Base-by-base conservation (phyloP, 1,140 invertebrate genomes). In the Samia ricini region DNA sequence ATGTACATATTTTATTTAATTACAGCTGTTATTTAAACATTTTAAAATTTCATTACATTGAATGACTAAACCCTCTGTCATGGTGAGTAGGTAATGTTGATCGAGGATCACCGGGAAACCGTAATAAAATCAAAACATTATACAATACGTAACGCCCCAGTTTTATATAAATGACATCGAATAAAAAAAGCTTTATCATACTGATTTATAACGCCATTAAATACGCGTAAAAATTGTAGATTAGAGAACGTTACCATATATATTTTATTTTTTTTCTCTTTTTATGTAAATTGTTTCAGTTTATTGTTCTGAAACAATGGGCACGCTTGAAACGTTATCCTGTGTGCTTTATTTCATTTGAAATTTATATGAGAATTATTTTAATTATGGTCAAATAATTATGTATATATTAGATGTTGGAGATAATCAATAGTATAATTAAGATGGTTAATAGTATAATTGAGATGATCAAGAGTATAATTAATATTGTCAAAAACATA, bases 161-260 rank as follows among this genome's bases (percentile, higher is more conserved):
- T 42, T 29, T 29, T 42, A 20, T 57, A 52, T 24, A 59, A 59
- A 59, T 66, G 61, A 60, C 66, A 74, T 69, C 63, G 64, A 71
- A 75, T 77, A 78, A 67, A 71, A 62, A 29, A 68, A 71, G 55
- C 67, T 72, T 79, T 82, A 80, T 82, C 76, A 66, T 48, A 50
- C 60, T 80, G 79, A 82, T 82, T 82, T 80, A 80, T 77, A 63
- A 62, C 56, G 62, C 68, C 71, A 82, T 80, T 75, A 82, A 82
- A 74, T 61, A 61, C 57, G 62, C 57, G 71, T 74, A 73, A 80
- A 79, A 79, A 80, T 79, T 70, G 77, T 75, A 76, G 76, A 72
- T 71, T 50, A 42, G 42, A 42, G 42, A 23, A 56, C 54, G 48
- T 74, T 74, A 74, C 33, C 10, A n/a, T n/a, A n/a, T n/a, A n/a